A percentile compares a stretch with the other conserved stretches of the same genome.
phyloP scores from a whole-genome alignment of 1,140 invertebrate genomes.

The Drosophila saltans region DNA sequence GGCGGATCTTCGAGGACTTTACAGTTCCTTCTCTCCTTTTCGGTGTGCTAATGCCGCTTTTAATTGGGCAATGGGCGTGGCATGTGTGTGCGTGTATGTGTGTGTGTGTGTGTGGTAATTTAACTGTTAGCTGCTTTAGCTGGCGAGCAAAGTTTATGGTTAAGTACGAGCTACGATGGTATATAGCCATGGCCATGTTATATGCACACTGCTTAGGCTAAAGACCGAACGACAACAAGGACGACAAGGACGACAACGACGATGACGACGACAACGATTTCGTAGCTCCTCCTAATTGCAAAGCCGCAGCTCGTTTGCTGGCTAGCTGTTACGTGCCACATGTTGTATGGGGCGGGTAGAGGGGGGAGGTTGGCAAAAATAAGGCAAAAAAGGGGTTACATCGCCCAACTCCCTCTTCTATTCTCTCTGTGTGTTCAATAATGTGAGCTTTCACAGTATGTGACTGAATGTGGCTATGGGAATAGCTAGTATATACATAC shows the following conservation, averaged over 20 bases:
- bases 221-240: constrained; percentile 33
- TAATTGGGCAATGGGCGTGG: constrained; percentile 58
- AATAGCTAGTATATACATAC: neutral
- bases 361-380: constrained; percentile 1
- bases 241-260: constrained; percentile 29
- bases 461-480: constrained; percentile 4
- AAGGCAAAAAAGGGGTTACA: neutral
- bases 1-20: constrained; percentile 60
- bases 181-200: constrained; percentile 58
- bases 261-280: constrained; percentile 44
- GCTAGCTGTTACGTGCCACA: constrained; percentile 22
- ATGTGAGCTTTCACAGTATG: constrained; percentile 25
- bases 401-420: constrained; percentile 35
- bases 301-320: constrained; percentile 63
- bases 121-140: constrained; percentile 73
- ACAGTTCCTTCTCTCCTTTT: constrained; percentile 20
- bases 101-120: constrained; percentile 63
- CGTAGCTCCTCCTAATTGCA: constrained; percentile 79
- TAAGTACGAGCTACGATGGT: constrained; percentile 65
- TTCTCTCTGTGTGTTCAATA: constrained; percentile 66
- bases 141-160: constrained; percentile 76
- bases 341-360: constrained; percentile 55
- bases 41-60: constrained; percentile 70
- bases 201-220: constrained; percentile 42
- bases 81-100: constrained; percentile 40